These are phyloP conservation scores for Machimus rusticus DNA, from an alignment of 2,888 invertebrate genomes.

Conservation along the genomic window DNA sequence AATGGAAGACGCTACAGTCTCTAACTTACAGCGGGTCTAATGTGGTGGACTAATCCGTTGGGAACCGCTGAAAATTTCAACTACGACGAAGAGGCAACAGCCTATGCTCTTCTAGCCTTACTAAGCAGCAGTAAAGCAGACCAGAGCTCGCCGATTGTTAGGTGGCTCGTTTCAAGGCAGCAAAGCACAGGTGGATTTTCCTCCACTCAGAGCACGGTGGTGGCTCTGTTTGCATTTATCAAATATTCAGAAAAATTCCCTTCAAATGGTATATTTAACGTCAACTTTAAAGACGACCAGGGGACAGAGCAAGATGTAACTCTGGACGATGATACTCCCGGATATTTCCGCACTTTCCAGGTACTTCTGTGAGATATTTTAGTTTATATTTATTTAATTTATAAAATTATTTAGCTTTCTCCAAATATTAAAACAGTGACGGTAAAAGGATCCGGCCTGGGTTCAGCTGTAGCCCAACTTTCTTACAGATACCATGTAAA, in stretches of 20 bases:
- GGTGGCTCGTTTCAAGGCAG: constrained; percentile 77
- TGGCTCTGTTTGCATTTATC: constrained; percentile 76
- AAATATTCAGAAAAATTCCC: constrained; percentile 65
- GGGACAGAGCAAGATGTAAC: constrained; percentile 52
- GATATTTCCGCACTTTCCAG: constrained; percentile 82
- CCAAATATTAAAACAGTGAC: constrained; percentile 69
- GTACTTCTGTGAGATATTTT: constrained; percentile 63
- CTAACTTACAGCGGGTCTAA: neutral
- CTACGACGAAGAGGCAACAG: constrained; percentile 77
- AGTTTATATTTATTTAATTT: neutral
- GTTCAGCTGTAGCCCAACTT: constrained; percentile 80
- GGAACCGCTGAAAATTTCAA: neutral
- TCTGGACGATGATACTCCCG: constrained; percentile 77
- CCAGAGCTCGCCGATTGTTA: constrained; percentile 66
- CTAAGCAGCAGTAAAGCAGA: constrained; percentile 63
- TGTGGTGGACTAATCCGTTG: neutral
- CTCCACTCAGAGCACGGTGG: constrained; percentile 81
- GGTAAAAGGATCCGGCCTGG: constrained; percentile 80
- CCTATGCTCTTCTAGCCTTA: constrained; percentile 83
- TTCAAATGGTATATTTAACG: constrained; percentile 53
- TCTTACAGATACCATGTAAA: constrained; percentile 84
- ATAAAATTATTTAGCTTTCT: constrained; percentile 53
- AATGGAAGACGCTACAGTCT: constrained; percentile 62
- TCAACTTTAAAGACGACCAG: constrained; percentile 52
- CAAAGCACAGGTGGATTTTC: constrained; percentile 75